Base-by-base conservation (phyloP, 2,113 vertebrate genomes). In the Salminus brasiliensis region DNA sequence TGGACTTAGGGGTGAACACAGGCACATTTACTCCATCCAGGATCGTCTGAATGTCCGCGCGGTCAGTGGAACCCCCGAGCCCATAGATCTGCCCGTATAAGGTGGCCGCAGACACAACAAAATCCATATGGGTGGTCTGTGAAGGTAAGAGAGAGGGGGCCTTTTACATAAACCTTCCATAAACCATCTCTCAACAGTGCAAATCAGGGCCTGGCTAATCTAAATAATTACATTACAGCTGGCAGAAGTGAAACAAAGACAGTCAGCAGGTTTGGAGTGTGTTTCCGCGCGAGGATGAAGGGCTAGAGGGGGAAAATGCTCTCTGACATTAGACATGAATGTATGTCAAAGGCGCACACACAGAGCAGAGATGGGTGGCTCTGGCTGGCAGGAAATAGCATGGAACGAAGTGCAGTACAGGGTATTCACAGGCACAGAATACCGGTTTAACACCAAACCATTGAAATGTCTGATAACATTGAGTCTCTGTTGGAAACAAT, bases 111-210 rank as follows among this genome's bases (percentile, higher is more conserved):
- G 94, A 93, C 84, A 94, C 49, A 39, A 98, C 74, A 16, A 94
- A 98, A 1, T 91, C 92, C 88, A 95, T 76, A 76, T 97, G 95
- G 0, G 81, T 84, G 23, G 86, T 81, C 97, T 98, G 65, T 79
- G 82, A 85, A 55, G 32, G 87, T 57, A 83, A 29, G 25, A 74
- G 29, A 78, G 34, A 5, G 23, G 39, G 21, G 45, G 27, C 36
- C 29, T 66, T 66, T 39, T 32, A 47, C 4, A 69, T 55, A 82
- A 43, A 74, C 41, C 62, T 18, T 72, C 15, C 36, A 43, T 72
- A 57, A 67, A 45, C 52, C 39, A 16, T 43, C 29, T 59, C 49
- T 43, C 39, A 13, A 36, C 59, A 66, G 21, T 9, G 57, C 1
- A 11, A 10, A 75, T 2, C 21, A 32, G 6, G 15, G 21, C 7